phyloP scores from a whole-genome alignment of 1,140 invertebrate species.

The Trichonephila inaurata region DNA sequence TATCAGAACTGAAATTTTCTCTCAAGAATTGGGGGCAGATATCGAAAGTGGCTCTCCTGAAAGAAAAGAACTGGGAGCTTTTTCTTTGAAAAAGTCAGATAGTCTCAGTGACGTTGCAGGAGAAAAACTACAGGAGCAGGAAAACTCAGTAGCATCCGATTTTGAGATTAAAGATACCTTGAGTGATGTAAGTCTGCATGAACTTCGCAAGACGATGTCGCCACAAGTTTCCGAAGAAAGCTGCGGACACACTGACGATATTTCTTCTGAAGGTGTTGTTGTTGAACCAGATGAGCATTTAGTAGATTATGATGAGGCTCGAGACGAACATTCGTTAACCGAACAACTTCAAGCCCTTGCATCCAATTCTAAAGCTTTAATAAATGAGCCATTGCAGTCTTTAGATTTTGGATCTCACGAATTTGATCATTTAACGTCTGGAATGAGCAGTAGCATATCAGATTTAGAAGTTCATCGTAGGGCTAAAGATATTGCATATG shows the following conservation, averaged over 20 bases:
- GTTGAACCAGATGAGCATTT: slow-evolving; percentile 73
- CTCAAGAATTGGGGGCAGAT: slow-evolving; percentile 80
- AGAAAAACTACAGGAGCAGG: slow-evolving; percentile 31
- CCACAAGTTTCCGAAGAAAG: slow-evolving; percentile 70
- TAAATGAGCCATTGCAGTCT: slow-evolving; percentile 3
- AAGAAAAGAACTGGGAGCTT: slow-evolving; percentile 76
- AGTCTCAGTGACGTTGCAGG: slow-evolving; percentile 19
- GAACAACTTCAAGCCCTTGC: slow-evolving; percentile 74
- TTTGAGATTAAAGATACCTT: not conserved
- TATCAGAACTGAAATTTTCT: slow-evolving; percentile 80
- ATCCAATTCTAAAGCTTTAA: not conserved
- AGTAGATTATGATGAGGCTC: slow-evolving; percentile 71
- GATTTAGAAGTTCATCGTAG: slow-evolving; percentile 65
- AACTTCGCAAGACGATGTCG: slow-evolving; percentile 31
- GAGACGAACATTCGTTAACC: slow-evolving; percentile 66
- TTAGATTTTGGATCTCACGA: slow-evolving; percentile 53
- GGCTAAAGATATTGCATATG: slow-evolving; percentile 64
- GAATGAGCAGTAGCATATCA: slow-evolving; percentile 54
- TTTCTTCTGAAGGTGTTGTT: slow-evolving; percentile 63
- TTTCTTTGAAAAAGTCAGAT: slow-evolving; percentile 59
- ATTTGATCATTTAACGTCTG: slow-evolving; percentile 55
- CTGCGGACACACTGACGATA: slow-evolving; percentile 58
- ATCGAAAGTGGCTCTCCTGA: slow-evolving; percentile 80
- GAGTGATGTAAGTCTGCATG: not conserved
- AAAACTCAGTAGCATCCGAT: not conserved